Percentiles rank a stretch among this genome's conserved stretches.
Conservation (phyloP, 1,140 invertebrate species). For the Zophobas morio region DNA sequence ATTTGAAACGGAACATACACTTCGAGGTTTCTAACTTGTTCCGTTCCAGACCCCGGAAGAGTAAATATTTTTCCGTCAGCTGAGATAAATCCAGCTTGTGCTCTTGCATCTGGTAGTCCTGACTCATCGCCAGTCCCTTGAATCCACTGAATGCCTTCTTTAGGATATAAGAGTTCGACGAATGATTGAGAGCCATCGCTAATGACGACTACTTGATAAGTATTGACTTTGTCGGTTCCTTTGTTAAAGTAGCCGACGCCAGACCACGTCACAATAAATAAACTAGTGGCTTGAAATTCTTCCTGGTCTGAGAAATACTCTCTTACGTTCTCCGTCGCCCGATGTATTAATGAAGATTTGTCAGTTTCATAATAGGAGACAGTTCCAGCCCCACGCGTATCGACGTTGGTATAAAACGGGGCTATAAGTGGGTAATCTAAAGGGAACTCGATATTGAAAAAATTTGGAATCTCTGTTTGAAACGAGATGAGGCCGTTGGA, state of each 20-base stretch:
- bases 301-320: conserved; percentile 78
- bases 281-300: conserved; percentile 76
- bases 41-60: conserved; percentile 88
- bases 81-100: conserved; percentile 92
- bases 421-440: conserved; percentile 92
- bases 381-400: conserved; percentile 80
- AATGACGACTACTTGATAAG: conserved; percentile 87
- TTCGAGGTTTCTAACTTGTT: conserved; percentile 84
- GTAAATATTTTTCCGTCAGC: conserved; percentile 81
- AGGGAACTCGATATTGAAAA: conserved; percentile 91
- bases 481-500: conserved; percentile 94
- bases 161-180: conserved; percentile 88
- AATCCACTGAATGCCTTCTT: conserved; percentile 92
- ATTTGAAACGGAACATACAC: conserved; percentile 70
- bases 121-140: conserved; percentile 77
- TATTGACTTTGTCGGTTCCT: conserved; percentile 72
- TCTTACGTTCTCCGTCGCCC: conserved; percentile 78
- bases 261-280: conserved; percentile 80
- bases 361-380: conserved; percentile 87
- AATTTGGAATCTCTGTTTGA: conserved; percentile 85
- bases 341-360: conserved; percentile 74
- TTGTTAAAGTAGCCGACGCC: conserved; percentile 75
- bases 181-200: conserved; percentile 88
- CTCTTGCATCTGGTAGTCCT: conserved; percentile 86
- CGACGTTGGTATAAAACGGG: conserved; percentile 92